Base-by-base conservation (phyloP, 2,797 vertebrate species). In the Pseudotriccus pelzelni region DNA sequence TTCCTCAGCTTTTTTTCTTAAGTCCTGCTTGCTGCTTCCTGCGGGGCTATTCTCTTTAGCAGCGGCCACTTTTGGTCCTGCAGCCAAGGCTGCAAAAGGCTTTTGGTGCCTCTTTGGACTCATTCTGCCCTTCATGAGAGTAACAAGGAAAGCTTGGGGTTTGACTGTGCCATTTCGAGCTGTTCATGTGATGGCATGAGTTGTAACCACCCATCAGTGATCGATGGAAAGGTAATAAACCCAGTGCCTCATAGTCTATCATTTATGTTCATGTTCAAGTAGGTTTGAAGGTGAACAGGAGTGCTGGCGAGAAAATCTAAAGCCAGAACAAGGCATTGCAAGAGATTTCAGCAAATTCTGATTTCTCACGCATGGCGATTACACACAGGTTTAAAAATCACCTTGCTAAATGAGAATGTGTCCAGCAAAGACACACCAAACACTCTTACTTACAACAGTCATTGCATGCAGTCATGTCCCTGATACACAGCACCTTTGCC, bases 221-320 rank as follows among this genome's bases (percentile, higher is more conserved):
- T 79, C 21, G 10, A 74, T 53, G 46, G 59, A 39, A 84, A 86
- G 55, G 74, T 75, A 82, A 73, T 92, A 93, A 89, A 89, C 52
- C 41, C 27, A 30, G 32, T n/a, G 53, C 56, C 63, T 76, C 14
- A 1, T 23, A 63, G 56, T 64, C 49, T 53, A 59, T 93, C 90
- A 64, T 55, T 95, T 91, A 87, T 36, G 78, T 60, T 90, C 55
- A 7, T 9, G 63, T 88, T 89, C 91, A 94, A 82, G 74, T 77
- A 79, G 60, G 74, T 93, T 96, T 96, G 93, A 96, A 95, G 92
- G 92, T 95, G 95, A 97, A 89, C 58, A 58, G 52, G 41, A 78
- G 22, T 22, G 47, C 6, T 56, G 63, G 56, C 52, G 39, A 88
- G 69, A 91, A 94, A 95, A 90, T 55, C 47, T 93, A 77, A 95